phyloP scores from a whole-genome alignment of 2,113 vertebrate genomes.

The Bombycilla garrulus region DNA sequence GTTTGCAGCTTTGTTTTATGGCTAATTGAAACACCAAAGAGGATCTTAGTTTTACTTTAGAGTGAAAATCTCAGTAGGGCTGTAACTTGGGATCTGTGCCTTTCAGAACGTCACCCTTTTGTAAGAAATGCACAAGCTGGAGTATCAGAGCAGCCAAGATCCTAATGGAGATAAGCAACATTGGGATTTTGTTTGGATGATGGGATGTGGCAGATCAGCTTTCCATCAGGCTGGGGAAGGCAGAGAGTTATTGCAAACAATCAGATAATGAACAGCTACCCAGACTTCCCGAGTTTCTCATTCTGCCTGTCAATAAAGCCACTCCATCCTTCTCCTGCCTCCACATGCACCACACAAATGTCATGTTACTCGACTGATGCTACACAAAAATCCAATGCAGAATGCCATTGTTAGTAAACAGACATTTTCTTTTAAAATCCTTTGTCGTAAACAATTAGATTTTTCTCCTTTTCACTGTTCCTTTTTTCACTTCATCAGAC shows the following conservation, averaged over 20 bases:
- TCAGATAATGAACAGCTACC: conserved; percentile 23
- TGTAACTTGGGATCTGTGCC: background rate
- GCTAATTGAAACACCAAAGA: background rate
- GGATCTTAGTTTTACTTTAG: background rate
- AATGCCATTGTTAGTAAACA: conserved; percentile 21
- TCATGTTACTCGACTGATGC: conserved; percentile 25
- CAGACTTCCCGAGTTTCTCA: background rate
- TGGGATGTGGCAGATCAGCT: background rate
- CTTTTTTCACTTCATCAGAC: background rate
- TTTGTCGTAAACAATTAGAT: background rate
- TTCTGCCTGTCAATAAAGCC: conserved; percentile 20
- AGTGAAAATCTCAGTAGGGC: background rate
- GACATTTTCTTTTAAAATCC: background rate
- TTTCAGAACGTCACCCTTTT: background rate
- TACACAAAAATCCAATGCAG: background rate
- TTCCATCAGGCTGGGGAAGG: background rate
- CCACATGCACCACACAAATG: background rate
- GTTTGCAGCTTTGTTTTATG: background rate
- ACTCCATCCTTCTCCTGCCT: background rate
- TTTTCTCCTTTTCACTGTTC: background rate
- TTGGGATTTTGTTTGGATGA: background rate
- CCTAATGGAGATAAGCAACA: background rate
- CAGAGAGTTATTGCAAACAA: background rate
- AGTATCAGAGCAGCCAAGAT: background rate
- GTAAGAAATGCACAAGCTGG: background rate